A percentile compares a stretch with the other conserved stretches of the same genome.
phyloP scores from a whole-genome alignment of 1,140 invertebrate genomes.

The Arion vulgaris region DNA sequence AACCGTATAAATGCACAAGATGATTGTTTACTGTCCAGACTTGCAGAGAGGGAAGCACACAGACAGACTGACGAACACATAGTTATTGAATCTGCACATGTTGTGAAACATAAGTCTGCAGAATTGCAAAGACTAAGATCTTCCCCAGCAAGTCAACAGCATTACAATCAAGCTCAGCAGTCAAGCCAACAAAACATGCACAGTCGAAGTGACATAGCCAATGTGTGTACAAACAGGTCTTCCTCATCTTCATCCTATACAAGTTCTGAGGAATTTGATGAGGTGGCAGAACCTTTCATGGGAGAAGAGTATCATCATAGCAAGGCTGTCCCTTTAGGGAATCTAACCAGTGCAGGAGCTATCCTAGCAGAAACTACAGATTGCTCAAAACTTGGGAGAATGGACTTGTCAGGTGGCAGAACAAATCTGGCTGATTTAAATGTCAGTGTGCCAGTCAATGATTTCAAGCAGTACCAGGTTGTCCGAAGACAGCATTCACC shows the following conservation, averaged over 20 bases:
- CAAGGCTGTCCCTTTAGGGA: background rate
- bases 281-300: slow-evolving; percentile 28
- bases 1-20: background rate
- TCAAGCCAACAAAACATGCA: background rate
- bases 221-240: slow-evolving; percentile 28
- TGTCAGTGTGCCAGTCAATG: background rate
- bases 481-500: slow-evolving; percentile 13
- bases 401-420: background rate
- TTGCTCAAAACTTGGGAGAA: background rate
- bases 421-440: background rate
- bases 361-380: background rate
- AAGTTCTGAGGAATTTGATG: slow-evolving; percentile 35
- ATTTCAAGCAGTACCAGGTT: background rate
- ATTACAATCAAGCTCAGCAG: background rate
- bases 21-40: background rate
- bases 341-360: background rate
- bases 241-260: slow-evolving; percentile 25
- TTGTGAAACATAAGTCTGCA: background rate
- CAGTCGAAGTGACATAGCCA: slow-evolving; percentile 15
- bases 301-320: background rate
- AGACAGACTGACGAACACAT: slow-evolving; percentile 22
- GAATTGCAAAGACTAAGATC: background rate
- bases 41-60: background rate
- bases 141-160: no score
- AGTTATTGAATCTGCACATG: background rate